These are phyloP conservation scores for Melanostoma mellinum DNA, from an alignment of 2,888 invertebrate genomes.

Conservation along the genomic window DNA sequence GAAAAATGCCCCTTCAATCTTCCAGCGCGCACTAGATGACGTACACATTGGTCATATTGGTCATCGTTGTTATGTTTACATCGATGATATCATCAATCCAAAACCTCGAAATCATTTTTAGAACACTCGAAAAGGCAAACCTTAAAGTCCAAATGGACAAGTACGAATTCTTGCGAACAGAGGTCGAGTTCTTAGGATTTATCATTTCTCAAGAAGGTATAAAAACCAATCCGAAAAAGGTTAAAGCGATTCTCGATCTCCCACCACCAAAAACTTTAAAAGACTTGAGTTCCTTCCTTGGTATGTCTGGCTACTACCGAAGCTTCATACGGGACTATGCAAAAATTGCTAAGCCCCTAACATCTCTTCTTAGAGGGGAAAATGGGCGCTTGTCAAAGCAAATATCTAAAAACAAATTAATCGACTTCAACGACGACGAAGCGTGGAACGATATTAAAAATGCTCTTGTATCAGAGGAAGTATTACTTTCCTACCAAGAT, in stretches of 20 bases:
- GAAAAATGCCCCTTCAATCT: too few species aligned
- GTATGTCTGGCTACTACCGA: constrained; percentile 1
- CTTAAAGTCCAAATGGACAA: too few species aligned
- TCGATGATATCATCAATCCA: too few species aligned
- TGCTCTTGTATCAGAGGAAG: not conserved
- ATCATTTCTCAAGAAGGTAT: too few species aligned
- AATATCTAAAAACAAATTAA: not conserved
- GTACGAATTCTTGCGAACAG: too few species aligned
- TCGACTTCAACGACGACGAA: not conserved
- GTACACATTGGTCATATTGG: too few species aligned
- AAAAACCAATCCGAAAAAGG: too few species aligned
- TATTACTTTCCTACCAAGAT: not conserved
- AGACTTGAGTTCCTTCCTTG: constrained; percentile 3
- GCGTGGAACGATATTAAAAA: not conserved
- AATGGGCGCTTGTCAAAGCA: not conserved
- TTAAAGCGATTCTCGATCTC: not conserved
- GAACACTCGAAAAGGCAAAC: too few species aligned
- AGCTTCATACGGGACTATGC: constrained; percentile 8
- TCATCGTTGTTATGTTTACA: too few species aligned
- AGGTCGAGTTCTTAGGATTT: too few species aligned
- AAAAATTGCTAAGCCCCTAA: constrained; percentile 1
- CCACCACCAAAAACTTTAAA: not conserved
- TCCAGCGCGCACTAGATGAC: too few species aligned
- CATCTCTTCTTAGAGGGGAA: constrained; percentile 5
- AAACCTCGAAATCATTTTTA: too few species aligned